Evolutionary conservation across 2,113 vertebrate genomes (phyloP).

Genomic region (Coregonus clupeaformis): DNA sequence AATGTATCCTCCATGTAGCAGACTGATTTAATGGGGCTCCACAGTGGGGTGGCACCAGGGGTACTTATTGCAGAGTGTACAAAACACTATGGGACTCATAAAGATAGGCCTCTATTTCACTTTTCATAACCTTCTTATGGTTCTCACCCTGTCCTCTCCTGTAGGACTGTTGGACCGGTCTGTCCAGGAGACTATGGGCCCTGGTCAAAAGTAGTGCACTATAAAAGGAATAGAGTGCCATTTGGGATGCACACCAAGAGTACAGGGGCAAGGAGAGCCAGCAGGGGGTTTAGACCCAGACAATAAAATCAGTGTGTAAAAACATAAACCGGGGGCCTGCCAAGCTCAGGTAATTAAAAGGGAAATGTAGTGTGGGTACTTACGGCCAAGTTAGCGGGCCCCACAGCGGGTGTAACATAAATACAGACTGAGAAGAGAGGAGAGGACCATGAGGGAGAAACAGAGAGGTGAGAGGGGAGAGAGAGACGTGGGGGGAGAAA

Average conservation of each 20-base stretch:
- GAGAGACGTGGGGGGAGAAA: background rate
- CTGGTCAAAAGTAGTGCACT: no score
- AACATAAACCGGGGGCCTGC: conserved; percentile 49
- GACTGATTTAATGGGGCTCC: conserved; percentile 66
- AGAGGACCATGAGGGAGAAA: background rate
- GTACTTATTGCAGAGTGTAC: conserved; percentile 60
- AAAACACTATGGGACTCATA: conserved; percentile 58
- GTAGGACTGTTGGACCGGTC: conserved; percentile 50
- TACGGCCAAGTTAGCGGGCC: conserved; percentile 39
- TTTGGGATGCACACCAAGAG: background rate
- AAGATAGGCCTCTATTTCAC: conserved; percentile 57
- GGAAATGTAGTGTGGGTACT: conserved; percentile 60
- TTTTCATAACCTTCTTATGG: conserved; percentile 47
- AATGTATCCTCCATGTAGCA: conserved; percentile 52
- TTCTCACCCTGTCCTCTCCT: background rate
- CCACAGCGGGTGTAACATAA: conserved; percentile 38
- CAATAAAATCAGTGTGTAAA: conserved; percentile 63
- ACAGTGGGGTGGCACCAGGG: conserved; percentile 56
- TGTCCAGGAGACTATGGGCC: conserved; percentile 8
- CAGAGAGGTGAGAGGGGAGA: background rate
- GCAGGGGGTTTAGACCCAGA: conserved; percentile 47
- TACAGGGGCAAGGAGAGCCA: conserved; percentile 44
- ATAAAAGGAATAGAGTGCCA: no score
- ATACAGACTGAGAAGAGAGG: background rate
- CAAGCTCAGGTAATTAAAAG: conserved; percentile 63